Evolutionary conservation across 2,113 vertebrate species (phyloP).

Genomic region (Thymallus thymallus): DNA sequence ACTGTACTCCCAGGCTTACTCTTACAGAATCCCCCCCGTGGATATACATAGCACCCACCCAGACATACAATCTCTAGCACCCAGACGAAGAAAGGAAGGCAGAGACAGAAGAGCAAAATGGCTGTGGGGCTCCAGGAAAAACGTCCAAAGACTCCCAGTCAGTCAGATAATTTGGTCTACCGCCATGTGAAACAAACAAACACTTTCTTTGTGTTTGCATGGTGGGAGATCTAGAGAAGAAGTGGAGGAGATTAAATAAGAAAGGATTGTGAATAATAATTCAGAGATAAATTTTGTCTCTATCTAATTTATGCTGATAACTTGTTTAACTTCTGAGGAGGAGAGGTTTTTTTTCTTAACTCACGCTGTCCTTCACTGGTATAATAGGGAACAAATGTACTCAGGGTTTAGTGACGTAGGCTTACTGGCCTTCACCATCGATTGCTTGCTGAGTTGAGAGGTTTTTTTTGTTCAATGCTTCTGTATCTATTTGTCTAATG

Average conservation of each 20-base stretch:
- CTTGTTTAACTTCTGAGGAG: conserved; percentile 48
- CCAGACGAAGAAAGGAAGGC: background rate
- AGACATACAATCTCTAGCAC: background rate
- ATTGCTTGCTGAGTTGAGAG: conserved; percentile 38
- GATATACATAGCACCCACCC: background rate
- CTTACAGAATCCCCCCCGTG: conserved; percentile 37
- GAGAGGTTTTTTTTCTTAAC: conserved; percentile 52
- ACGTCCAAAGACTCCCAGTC: conserved; percentile 39
- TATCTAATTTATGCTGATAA: conserved; percentile 55
- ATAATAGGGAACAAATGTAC: conserved; percentile 32
- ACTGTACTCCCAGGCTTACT: conserved; percentile 53
- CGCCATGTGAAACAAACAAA: conserved; percentile 42
- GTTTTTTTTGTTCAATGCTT: conserved; percentile 16
- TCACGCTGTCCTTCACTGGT: conserved; percentile 38
- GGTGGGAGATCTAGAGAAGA: conserved; percentile 26
- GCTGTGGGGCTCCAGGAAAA: conserved; percentile 31
- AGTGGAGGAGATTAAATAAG: conserved; percentile 22
- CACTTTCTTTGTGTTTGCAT: conserved; percentile 50
- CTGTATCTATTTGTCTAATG: conserved; percentile 18
- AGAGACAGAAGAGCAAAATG: conserved; percentile 28
- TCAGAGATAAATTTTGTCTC: conserved; percentile 42
- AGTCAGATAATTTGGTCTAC: conserved; percentile 29
- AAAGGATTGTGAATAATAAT: conserved; percentile 23
- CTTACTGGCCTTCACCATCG: conserved; percentile 20
- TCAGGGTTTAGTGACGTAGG: background rate